Evolutionary conservation across 2,888 invertebrate genomes (phyloP).

Genomic region (Capitulum mitella): DNA sequence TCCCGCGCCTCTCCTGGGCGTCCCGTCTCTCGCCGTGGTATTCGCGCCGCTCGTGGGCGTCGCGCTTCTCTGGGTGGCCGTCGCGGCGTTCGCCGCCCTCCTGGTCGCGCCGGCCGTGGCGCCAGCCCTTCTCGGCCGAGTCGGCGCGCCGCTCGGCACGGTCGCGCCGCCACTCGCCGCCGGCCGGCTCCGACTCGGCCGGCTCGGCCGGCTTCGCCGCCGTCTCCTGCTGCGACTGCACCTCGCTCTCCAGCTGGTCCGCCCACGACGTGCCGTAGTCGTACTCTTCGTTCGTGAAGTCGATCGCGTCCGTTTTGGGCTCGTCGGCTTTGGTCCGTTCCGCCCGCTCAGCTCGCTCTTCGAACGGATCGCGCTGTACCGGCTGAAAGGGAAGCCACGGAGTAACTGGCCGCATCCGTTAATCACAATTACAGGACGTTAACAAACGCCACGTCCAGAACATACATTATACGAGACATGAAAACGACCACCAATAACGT

Average conservation of each 20-base stretch:
- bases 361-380: background rate
- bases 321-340: background rate
- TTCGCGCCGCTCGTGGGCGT: background rate
- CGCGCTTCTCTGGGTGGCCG: background rate
- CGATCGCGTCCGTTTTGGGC: background rate
- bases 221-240: background rate
- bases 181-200: background rate
- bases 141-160: conserved; percentile 33
- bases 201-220: background rate
- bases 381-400: too few species aligned
- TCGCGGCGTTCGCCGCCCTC: background rate
- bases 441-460: too few species aligned
- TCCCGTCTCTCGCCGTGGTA: background rate
- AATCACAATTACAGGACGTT: too few species aligned
- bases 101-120: background rate
- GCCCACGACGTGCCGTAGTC: conserved; percentile 21
- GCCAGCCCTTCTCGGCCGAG: conserved; percentile 40
- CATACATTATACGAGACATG: too few species aligned
- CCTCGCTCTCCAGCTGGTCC: conserved; percentile 24
- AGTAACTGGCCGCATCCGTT: too few species aligned
- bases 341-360: background rate
- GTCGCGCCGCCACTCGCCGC: background rate
- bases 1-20: background rate
- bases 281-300: conserved; percentile 2
- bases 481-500: too few species aligned